Evolutionary conservation across 2,888 invertebrate genomes (phyloP), one percentile per base, ranked within the genome.

Genomic region (Clunio marinus): DNA sequence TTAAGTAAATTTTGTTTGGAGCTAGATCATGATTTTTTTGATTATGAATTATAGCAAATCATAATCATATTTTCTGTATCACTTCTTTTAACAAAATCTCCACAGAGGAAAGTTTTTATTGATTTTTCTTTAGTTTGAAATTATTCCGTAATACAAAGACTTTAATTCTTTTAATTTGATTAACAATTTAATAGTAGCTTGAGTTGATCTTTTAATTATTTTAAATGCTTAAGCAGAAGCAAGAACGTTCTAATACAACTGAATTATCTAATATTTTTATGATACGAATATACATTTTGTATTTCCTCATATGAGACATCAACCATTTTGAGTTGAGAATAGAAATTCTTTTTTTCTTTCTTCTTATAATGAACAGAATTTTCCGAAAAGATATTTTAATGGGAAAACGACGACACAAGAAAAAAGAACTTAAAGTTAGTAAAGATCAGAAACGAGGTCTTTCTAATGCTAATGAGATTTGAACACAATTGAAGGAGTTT

Each of bases 81-180:
- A n/a, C n/a, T n/a, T n/a, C n/a, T n/a, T n/a, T n/a, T n/a, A n/a
- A n/a, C n/a, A n/a, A n/a, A n/a, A n/a, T n/a, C n/a, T n/a, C n/a
- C n/a, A 51, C 51, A 20, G 51, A 51, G 51, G 51, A 51, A 51
- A 51, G 51, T 17, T 51, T 51, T 51, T 51, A 51, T 51, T 51
- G 51, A 51, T 51, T 51, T 51, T 41, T 32, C 35, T n/a, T n/a
- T n/a, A n/a, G n/a, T n/a, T n/a, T n/a, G n/a, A n/a, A n/a, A n/a
- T n/a, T n/a, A n/a, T n/a, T n/a, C n/a, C n/a, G n/a, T n/a, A n/a
- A n/a, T n/a, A n/a, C n/a, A n/a, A n/a, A n/a, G n/a, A n/a, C n/a
- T n/a, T n/a, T n/a, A n/a, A n/a, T n/a, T n/a, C n/a, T n/a, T n/a
- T n/a, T n/a, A n/a, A n/a, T n/a, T n/a, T n/a, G n/a, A n/a, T n/a